Evolutionary conservation across 1,140 invertebrate genomes (phyloP), one percentile per base, ranked within the genome.

Genomic region (Calycopis cecrops): DNA sequence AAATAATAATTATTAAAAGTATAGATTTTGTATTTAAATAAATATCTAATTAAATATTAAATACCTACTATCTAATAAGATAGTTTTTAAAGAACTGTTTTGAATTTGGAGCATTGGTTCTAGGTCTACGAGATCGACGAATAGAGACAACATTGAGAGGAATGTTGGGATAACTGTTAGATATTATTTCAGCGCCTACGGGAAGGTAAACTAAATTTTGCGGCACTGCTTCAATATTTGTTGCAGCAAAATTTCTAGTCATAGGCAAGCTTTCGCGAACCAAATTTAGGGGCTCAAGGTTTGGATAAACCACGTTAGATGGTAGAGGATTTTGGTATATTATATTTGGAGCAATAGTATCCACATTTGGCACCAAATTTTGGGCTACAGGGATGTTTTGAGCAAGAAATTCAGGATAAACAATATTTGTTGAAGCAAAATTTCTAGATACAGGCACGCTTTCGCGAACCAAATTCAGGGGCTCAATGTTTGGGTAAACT

Each of bases 281-380:
- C 7, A 21, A 11, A 18, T 35, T 52, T 10, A 10, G 33, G 14
- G 51, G 1, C 7, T 9, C 17, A 1, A 12, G 3, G 42, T 53
- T 42, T 9, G 37, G 38, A 3, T 33, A 44, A 44, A 42, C 33
- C 16, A 44, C 10, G 28, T 42, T 53, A 14, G 21, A 14, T 9
- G 51, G n/a, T 12, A 52, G 51, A 52, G 8, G 7, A 10, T 12
- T 35, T 18, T 42, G 51, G 21, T 14, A 42, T 42, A 14, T 12
- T 50, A 35, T 12, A 16, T 50, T 16, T 17, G 44, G 17, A 35
- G 48, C 28, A 16, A 50, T 10, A 14, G 34, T 9, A n/a, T 33
- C 12, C 7, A n/a, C 9, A 44, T 44, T 33, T 9, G 52, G 28
- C 2, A 28, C 21, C 21, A 28, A 28, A 28, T 28, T 28, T 28